Percentiles rank a stretch among this genome's conserved stretches.
Evolutionary conservation across 2,888 invertebrate genomes (phyloP).

Genomic region (Zeuzera pyrina): DNA sequence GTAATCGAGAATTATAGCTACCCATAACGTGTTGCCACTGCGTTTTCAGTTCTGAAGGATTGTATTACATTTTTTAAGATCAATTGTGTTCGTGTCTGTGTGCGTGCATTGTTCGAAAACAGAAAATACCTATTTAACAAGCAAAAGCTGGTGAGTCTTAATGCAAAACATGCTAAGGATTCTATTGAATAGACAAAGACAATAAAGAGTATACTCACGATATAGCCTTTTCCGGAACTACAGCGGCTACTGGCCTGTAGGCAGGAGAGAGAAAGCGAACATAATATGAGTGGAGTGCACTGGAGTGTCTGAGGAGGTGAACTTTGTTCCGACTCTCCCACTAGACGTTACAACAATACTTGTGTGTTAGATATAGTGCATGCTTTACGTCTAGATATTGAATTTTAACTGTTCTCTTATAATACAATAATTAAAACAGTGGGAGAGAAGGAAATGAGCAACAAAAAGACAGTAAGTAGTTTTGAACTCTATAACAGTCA

Average conservation of each 20-base stretch:
- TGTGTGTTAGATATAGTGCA: conserved; percentile 46
- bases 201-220: conserved; percentile 83
- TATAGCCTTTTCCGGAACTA: conserved; percentile 95
- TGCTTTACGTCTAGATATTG: conserved; percentile 38
- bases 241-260: conserved; percentile 91
- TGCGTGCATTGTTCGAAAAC: too few relatives aligned
- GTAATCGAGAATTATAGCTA: conserved; percentile 61
- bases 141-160: conserved; percentile 22
- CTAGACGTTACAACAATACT: too few relatives aligned
- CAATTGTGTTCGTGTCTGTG: too few relatives aligned
- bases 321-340: conserved; percentile 50
- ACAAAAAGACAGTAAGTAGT: conserved; percentile 8
- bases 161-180: conserved; percentile 32
- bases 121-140: conserved; percentile 17
- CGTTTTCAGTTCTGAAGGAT: too few relatives aligned
- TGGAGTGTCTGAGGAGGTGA: conserved; percentile 55
- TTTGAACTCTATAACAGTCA: conserved; percentile 32
- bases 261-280: conserved; percentile 74
- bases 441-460: conserved; percentile 11
- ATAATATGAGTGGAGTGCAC: conserved; percentile 70
- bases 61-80: too few relatives aligned
- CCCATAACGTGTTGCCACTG: not conserved
- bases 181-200: conserved; percentile 39
- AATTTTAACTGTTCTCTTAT: not conserved
- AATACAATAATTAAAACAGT: not conserved